A percentile compares a stretch with the other conserved stretches of the same genome.
These are phyloP conservation scores for Nanger granti DNA, from an alignment of 2,113 vertebrate genomes.

Conservation along the genomic window DNA sequence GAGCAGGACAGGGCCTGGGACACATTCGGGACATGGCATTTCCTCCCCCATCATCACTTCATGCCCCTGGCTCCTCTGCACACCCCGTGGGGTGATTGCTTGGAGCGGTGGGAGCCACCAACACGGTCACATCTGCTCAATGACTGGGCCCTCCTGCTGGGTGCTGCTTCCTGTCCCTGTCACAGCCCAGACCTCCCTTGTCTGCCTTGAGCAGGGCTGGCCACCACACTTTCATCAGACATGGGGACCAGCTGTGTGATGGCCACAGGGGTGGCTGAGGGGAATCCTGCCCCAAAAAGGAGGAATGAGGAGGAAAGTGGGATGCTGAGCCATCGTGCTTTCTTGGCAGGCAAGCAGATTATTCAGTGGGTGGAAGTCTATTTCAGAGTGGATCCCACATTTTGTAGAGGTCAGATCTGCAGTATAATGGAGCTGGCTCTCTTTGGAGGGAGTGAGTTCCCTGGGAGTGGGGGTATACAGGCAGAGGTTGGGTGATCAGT, in stretches of 20 bases:
- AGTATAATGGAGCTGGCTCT: background rate
- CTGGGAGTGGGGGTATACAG: background rate
- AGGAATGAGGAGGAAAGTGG: background rate
- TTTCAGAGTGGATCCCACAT: background rate
- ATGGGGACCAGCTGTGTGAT: background rate
- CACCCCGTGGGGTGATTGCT: background rate
- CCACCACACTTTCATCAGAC: background rate
- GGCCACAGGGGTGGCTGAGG: background rate
- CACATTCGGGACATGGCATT: background rate
- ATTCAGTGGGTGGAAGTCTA: background rate
- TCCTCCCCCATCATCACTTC: background rate
- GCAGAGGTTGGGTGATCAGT: background rate
- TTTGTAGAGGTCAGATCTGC: background rate
- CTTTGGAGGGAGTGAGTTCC: background rate
- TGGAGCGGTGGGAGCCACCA: background rate
- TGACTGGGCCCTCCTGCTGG: background rate
- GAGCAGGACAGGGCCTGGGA: background rate
- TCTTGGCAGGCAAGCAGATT: background rate
- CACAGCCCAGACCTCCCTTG: background rate
- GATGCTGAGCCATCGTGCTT: accelerated
- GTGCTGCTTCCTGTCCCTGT: background rate
- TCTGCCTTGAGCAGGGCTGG: background rate
- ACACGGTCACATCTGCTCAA: background rate
- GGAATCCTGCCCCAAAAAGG: background rate
- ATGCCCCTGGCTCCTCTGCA: background rate